Evolutionary conservation across 2,797 vertebrate genomes (phyloP), one percentile per base, ranked within the genome.

Genomic region (Australoheros facetus): DNA sequence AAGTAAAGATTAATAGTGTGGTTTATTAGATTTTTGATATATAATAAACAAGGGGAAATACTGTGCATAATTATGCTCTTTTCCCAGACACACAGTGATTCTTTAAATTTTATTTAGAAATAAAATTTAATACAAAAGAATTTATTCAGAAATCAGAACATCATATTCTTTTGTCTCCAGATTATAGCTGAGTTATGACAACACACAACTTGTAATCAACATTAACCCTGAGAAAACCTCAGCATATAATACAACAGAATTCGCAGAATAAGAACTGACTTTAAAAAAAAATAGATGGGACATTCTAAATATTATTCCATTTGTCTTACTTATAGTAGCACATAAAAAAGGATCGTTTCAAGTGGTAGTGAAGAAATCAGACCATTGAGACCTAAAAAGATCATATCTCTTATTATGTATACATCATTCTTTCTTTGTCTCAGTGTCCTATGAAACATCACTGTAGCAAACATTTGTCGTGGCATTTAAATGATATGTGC

Each of bases 101-200:
- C 17, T 45, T 78, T 62, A 32, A 13, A 72, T 73, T 93, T 91
- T 91, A 93, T 92, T 93, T 64, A 87, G 79, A 86, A 91, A 89
- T 85, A 83, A 75, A 85, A 78, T 55, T 60, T 3, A 64, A 76
- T 85, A 90, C 26, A 92, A 91, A 90, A 87, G 28, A 75, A 16
- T 30, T 10, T 10, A 69, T 79, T 78, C 16, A 54, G 32, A 66
- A 84, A 80, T 76, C 45, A 53, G 79, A 71, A 70, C 32, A 79
- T 17, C 39, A 78, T 85, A 56, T 26, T 69, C 6, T 86, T 79
- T 79, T 62, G 37, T 77, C 28, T 78, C 19, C 58, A 77, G 48
- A 89, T 85, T 78, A 83, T 53, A 81, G 26, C 32, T 3, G 48
- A 86, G 3, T 19, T 73, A 78, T 54, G 13, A 69, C 21, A 62